Evolutionary conservation across 2,797 vertebrate species (phyloP).

Genomic region (Triplophysa yarkandensis): DNA sequence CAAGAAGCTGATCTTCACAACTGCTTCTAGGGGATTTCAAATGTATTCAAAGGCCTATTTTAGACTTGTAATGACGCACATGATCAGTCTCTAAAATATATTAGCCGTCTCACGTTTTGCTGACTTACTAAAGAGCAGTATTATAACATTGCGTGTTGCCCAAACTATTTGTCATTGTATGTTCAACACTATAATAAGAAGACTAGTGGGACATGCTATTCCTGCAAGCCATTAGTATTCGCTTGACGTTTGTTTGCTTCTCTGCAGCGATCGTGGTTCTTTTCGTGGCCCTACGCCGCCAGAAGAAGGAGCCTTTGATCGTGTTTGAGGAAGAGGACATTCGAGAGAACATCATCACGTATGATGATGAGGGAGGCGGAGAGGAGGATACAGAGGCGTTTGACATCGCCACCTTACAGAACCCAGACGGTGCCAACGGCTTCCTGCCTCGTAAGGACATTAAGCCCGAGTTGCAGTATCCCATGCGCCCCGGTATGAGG

Average conservation of each 20-base stretch:
- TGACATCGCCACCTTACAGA: slow-evolving; percentile 96
- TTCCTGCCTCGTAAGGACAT: slow-evolving; percentile 97
- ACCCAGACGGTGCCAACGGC: slow-evolving; percentile 93
- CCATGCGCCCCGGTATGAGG: slow-evolving; percentile 82
- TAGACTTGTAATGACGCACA: background rate
- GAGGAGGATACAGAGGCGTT: slow-evolving; percentile 98
- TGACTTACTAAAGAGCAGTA: slow-evolving; percentile 17
- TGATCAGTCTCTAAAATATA: slow-evolving; percentile 24
- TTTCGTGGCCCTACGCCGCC: slow-evolving; percentile 92
- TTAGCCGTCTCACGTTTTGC: slow-evolving; percentile 11
- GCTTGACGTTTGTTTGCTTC: slow-evolving; percentile 13
- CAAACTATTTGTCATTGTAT: slow-evolving; percentile 16
- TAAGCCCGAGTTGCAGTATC: slow-evolving; percentile 91
- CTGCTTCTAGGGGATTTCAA: background rate
- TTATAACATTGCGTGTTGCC: background rate
- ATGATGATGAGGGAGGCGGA: slow-evolving; percentile 94
- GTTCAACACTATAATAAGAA: slow-evolving; percentile 13
- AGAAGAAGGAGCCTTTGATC: slow-evolving; percentile 95
- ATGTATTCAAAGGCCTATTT: slow-evolving; percentile 4
- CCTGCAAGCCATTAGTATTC: background rate
- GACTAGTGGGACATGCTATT: background rate
- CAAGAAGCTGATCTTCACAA: background rate
- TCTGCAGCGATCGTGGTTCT: slow-evolving; percentile 85
- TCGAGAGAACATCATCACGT: slow-evolving; percentile 96
- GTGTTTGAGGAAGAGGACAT: slow-evolving; percentile 97